phyloP scores from a whole-genome alignment of 2,113 vertebrate species.

The Dromiciops gliroides region DNA sequence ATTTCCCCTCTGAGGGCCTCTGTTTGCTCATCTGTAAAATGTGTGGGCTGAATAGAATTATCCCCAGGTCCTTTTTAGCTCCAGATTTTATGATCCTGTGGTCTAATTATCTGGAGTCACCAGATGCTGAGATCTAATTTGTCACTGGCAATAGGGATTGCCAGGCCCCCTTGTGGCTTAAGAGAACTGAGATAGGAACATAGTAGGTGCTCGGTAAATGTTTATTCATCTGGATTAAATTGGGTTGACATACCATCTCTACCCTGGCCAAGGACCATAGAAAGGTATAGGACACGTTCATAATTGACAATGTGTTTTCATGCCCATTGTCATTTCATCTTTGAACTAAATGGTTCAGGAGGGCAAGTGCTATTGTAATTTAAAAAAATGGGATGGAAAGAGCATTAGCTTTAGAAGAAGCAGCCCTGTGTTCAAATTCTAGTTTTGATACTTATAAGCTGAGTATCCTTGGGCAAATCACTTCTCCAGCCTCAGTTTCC shows the following conservation, averaged over 20 bases:
- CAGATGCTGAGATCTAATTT: neutral
- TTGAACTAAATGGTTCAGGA: neutral
- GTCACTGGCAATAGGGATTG: neutral
- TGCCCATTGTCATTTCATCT: neutral
- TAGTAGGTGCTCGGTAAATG: neutral
- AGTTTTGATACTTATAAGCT: neutral
- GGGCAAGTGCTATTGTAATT: neutral
- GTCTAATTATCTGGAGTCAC: neutral
- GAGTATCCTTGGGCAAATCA: neutral
- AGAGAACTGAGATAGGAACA: neutral
- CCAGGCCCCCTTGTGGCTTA: neutral
- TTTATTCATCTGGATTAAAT: neutral
- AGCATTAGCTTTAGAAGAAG: neutral
- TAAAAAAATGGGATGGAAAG: neutral
- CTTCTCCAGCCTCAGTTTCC: neutral
- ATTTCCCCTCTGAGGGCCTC: neutral
- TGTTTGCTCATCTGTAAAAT: neutral
- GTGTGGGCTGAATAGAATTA: neutral
- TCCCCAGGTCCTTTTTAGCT: neutral
- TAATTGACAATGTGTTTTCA: neutral
- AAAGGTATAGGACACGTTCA: neutral
- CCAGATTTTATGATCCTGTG: neutral
- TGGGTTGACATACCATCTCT: neutral
- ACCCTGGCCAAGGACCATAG: neutral
- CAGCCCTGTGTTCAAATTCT: neutral